Base-by-base conservation (phyloP, 2,113 vertebrate species). In the Proteles cristata region DNA sequence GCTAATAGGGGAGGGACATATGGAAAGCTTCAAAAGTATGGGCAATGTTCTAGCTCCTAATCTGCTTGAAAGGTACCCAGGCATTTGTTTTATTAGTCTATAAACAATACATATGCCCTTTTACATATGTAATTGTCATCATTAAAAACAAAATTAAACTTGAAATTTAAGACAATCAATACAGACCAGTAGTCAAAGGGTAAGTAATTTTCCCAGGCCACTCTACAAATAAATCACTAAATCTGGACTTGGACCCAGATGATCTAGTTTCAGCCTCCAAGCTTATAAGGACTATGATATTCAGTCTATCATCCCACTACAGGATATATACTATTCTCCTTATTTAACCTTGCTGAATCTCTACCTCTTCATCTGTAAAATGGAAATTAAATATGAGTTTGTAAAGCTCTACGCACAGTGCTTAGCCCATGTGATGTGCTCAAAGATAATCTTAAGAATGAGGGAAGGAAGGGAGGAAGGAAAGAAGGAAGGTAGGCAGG, bases 311-410 rank as follows among this genome's bases (percentile, higher is more conserved):
- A 17, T 26, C 50, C n/a, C n/a, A 25, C 35, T 45, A 23, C 14
- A 43, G 7, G 31, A 25, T 45, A 25, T 65, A 25, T 81, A 43
- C 23, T 25, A 66, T 14, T 48, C 21, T 48, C 68, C 21, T 58
- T 23, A 53, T 26, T 85, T 94, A 69, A 71, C 11, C 21, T 81
- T 39, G 66, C 28, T 73, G 48, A 98, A 92, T 86, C 93, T 97
- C 71, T 83, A 85, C 82, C 82, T 94, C 88, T 97, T 97, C 11
- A 94, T 84, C 96, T 97, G 95, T 3, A 97, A 98, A 98, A 96
- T 26, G 14, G 50, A 96, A 96, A 94, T 82, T 25, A 26, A 93
- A 73, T 84, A 33, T 31, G 73, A 43, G 4, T 31, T 68, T 77
- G 35, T 33, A 31, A 88, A 81, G 48, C 61, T 84, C 55, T 33